Conservation (phyloP, 2,113 vertebrate species). For the Eulacestoma nigropectus region DNA sequence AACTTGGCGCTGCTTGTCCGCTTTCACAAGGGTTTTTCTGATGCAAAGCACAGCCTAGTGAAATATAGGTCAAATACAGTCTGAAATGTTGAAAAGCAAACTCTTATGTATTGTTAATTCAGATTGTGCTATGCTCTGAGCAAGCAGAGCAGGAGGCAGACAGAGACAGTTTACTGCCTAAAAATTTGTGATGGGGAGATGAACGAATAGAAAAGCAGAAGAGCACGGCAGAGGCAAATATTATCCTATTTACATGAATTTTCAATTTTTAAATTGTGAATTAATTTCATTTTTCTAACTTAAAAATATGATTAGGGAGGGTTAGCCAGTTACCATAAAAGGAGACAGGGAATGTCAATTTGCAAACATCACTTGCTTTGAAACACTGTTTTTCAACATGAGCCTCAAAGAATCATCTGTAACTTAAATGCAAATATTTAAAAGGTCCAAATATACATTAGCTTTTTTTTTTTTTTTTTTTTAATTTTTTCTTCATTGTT, state of each 20-base stretch:
- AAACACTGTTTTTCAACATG: neutral
- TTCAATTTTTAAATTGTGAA: neutral
- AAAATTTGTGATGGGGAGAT: neutral
- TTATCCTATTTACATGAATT: neutral
- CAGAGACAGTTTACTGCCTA: neutral
- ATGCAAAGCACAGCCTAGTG: neutral
- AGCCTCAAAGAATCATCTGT: neutral
- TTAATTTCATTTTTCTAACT: neutral
- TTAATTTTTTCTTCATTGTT: neutral
- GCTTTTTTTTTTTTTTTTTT: rapidly evolving
- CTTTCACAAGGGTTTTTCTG: neutral
- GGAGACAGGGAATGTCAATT: neutral
- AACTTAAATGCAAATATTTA: neutral
- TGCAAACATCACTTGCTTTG: neutral
- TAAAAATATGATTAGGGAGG: neutral
- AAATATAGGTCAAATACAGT: neutral
- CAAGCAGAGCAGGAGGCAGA: neutral
- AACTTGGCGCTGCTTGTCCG: neutral
- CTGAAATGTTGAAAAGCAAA: neutral
- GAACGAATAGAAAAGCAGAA: neutral
- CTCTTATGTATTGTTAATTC: neutral
- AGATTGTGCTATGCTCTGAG: neutral
- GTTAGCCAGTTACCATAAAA: neutral
- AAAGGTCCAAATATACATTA: neutral
- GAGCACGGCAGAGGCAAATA: neutral